Evolutionary conservation across 2,113 vertebrate genomes (phyloP).

Genomic region (Delphinus delphis): DNA sequence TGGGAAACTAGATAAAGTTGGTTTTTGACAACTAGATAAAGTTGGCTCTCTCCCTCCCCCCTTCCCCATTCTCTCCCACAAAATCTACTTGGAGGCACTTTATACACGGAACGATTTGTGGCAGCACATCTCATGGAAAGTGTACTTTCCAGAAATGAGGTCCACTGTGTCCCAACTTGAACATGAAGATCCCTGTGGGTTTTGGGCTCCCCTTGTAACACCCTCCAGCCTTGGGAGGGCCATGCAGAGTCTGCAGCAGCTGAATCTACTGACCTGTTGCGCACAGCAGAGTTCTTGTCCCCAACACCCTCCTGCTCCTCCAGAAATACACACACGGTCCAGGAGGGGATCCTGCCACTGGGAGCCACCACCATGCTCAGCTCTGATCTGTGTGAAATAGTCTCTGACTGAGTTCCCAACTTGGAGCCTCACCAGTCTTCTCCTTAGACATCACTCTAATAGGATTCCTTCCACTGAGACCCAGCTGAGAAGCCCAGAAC

Average conservation of each 20-base stretch:
- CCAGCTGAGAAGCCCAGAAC: neutral
- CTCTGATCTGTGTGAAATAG: neutral
- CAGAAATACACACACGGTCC: neutral
- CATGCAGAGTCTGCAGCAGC: neutral
- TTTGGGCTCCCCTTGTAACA: neutral
- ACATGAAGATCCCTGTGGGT: rapidly evolving
- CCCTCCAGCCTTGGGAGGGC: neutral
- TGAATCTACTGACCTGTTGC: neutral
- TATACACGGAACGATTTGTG: neutral
- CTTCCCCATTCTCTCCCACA: no score
- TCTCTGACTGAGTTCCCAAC: neutral
- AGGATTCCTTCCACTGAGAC: neutral
- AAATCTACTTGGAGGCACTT: neutral
- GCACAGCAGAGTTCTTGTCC: neutral
- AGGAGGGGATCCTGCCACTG: neutral
- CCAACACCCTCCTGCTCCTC: neutral
- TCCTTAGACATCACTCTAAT: neutral
- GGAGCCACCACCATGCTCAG: neutral
- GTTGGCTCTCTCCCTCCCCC: no score
- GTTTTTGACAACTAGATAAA: neutral
- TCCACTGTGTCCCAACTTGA: neutral
- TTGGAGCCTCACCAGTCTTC: neutral
- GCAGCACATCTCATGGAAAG: neutral
- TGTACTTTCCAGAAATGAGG: neutral
- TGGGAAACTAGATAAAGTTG: neutral